Evolutionary conservation across 2,797 vertebrate species (phyloP).

Genomic region (Clamator glandarius): DNA sequence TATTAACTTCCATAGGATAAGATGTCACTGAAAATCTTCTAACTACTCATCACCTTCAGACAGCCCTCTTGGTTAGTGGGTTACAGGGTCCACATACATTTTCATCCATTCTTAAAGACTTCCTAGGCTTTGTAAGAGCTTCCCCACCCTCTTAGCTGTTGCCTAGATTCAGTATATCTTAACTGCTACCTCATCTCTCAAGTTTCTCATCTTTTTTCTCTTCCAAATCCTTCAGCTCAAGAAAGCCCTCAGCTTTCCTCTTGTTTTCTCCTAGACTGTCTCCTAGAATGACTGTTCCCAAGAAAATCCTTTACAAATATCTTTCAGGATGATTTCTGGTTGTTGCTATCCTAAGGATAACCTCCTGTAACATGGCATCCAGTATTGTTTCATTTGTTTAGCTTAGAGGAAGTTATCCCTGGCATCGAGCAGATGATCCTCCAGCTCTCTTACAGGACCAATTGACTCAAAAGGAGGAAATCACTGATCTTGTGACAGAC

Average conservation of each 20-base stretch:
- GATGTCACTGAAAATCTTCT: background rate
- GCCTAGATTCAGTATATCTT: background rate
- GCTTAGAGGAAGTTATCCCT: background rate
- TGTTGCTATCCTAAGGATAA: background rate
- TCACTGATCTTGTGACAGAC: background rate
- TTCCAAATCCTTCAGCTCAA: background rate
- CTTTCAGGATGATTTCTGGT: background rate
- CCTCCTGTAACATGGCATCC: background rate
- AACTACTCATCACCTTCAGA: background rate
- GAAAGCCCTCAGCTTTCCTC: fast-evolving
- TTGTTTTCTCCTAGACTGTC: background rate
- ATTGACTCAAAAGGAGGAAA: background rate
- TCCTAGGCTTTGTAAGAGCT: background rate
- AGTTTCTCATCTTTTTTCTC: background rate
- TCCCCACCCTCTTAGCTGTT: background rate
- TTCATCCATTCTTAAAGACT: background rate
- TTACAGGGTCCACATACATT: background rate
- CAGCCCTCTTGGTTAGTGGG: background rate
- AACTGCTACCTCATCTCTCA: background rate
- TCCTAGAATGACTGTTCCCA: background rate
- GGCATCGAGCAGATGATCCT: background rate
- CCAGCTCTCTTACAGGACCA: background rate
- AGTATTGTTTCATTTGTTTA: background rate
- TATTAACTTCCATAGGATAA: background rate
- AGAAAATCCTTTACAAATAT: background rate